phyloP scores from a whole-genome alignment of 2,888 invertebrate species.

The Eristalis pertinax region DNA sequence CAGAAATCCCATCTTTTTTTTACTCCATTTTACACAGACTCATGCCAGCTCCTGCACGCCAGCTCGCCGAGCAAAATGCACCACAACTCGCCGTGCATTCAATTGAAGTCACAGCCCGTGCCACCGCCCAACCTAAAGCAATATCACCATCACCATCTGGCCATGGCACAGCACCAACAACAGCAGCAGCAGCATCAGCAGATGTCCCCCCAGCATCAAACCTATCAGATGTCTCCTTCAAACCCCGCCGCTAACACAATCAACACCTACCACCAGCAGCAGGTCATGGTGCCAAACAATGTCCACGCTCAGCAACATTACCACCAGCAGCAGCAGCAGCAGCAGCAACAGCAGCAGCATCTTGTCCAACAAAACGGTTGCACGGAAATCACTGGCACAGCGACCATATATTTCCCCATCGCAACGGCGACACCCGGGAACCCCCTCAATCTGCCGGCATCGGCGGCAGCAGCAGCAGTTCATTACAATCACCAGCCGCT shows the following conservation, averaged over 20 bases:
- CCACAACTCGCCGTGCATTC: constrained; percentile 75
- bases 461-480: constrained; percentile 72
- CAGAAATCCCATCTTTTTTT: constrained; percentile 20
- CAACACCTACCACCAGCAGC: constrained; percentile 72
- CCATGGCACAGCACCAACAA: constrained; percentile 71
- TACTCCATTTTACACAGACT: constrained; percentile 75
- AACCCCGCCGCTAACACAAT: constrained; percentile 49
- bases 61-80: constrained; percentile 78
- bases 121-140: constrained; percentile 67
- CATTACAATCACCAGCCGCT: constrained; percentile 76
- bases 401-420: constrained; percentile 81
- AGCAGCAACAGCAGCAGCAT: constrained; percentile 35
- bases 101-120: constrained; percentile 73
- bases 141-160: constrained; percentile 63
- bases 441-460: constrained; percentile 57
- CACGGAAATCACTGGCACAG: constrained; percentile 75
- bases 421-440: constrained; percentile 73
- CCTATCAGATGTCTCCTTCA: constrained; percentile 73
- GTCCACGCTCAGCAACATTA: constrained; percentile 40
- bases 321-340: constrained; percentile 1
- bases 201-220: constrained; percentile 78
- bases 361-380: constrained; percentile 72
- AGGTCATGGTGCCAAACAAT: constrained; percentile 70
- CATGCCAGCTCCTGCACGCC: constrained; percentile 79
- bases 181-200: constrained; percentile 73